Conservation (phyloP, 2,888 invertebrate species). For the Drosophila fungiperda region DNA sequence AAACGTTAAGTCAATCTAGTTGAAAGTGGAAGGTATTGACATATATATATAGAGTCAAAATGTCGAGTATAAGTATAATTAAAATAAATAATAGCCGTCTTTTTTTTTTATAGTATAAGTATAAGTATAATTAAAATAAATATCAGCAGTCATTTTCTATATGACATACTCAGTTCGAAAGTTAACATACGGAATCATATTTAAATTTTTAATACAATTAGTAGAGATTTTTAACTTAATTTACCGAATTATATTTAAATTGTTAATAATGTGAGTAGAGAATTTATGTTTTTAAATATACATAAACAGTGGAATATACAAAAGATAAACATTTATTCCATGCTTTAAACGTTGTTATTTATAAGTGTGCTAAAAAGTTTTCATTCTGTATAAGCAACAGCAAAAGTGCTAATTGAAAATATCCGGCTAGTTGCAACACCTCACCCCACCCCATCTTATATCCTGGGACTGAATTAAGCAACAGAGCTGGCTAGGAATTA, state of each 20-base stretch:
- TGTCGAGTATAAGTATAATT: neutral
- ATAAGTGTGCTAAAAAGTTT: neutral
- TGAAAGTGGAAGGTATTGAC: neutral
- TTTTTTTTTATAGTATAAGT: neutral
- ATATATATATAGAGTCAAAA: neutral
- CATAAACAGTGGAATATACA: neutral
- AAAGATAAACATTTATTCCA: too few relatives aligned
- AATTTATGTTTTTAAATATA: neutral
- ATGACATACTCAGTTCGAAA: neutral
- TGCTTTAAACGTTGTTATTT: too few relatives aligned
- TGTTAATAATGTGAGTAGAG: too few relatives aligned
- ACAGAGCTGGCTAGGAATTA: conserved; percentile 18
- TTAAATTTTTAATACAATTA: neutral
- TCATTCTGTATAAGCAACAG: neutral
- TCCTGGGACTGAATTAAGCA: conserved; percentile 37
- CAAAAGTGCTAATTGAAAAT: conserved; percentile 17
- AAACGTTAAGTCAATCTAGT: neutral
- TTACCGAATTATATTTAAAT: neutral
- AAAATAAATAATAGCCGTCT: neutral
- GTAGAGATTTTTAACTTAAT: neutral
- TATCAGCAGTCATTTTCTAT: neutral
- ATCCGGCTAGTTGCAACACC: neutral
- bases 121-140: neutral
- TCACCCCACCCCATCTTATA: neutral
- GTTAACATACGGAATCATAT: neutral